Conservation (phyloP, 2,113 vertebrate species). For the Numenius arquata region DNA sequence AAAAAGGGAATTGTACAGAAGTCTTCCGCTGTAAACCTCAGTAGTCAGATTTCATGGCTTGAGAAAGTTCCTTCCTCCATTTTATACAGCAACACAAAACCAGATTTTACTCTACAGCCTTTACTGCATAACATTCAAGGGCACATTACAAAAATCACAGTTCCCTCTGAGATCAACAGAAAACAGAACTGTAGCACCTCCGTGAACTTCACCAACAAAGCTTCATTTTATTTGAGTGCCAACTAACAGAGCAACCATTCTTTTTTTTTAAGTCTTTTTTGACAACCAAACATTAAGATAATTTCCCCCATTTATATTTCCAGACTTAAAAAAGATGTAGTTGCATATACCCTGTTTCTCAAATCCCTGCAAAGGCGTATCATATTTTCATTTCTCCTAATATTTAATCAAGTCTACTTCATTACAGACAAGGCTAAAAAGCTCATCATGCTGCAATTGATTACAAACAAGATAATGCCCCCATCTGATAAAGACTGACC, state of each 20-base stretch:
- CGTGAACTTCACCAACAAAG: neutral
- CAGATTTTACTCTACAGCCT: neutral
- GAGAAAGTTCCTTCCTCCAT: neutral
- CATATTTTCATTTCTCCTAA: neutral
- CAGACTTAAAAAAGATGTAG: neutral
- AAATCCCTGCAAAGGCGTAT: neutral
- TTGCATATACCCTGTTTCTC: neutral
- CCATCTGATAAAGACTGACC: neutral
- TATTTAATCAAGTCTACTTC: conserved; percentile 12
- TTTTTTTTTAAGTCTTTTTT: neutral
- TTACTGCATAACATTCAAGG: neutral
- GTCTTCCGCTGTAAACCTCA: neutral
- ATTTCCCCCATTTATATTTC: neutral
- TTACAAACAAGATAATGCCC: neutral
- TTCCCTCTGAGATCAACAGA: neutral
- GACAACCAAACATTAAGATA: neutral
- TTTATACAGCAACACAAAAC: neutral
- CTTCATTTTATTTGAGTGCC: neutral
- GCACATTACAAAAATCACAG: neutral
- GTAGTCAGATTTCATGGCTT: neutral
- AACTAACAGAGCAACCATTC: conserved; percentile 7
- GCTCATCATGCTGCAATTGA: neutral
- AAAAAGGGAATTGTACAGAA: neutral
- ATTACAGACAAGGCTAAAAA: neutral
- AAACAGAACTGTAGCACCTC: neutral